Evolutionary conservation across 37 sponge, comb jelly and placozoan species (phyloP), one percentile per base, ranked within the genome.

Genomic region (Hormiphora californensis): DNA sequence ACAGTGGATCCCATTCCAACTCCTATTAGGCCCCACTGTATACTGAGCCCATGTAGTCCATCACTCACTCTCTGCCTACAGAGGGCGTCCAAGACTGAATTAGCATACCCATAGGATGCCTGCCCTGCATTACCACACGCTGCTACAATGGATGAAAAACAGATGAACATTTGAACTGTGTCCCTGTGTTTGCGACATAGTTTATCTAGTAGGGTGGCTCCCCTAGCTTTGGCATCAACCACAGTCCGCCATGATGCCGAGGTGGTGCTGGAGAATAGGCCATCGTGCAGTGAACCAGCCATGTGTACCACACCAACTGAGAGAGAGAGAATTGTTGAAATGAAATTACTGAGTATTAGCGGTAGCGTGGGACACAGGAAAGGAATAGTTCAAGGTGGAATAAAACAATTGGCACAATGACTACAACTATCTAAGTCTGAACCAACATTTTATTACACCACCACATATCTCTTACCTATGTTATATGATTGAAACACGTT

Each of bases 101-200:
- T 65, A 21, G 68, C 68, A 21, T 21, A 65, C 37, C 68, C 68
- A 35, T 65, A 65, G 35, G 68, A 27, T 17, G 27, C 7, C 68
- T 65, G 68, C 21, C 68, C 68, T 36, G 68, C 68, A 35, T 65
- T 65, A 36, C 68, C 68, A 65, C 31, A 65, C 38, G 68, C 68
- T 32, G 68, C 68, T 4, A 65, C 68, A 21, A 65, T 65, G 5
- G 68, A 65, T 36, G 68, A 65, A 19, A 65, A 65, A 19, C 68
- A 65, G 34, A 65, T 39, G 34, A 65, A 65, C 17, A 21, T 32
- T 28, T 31, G 1, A 5, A 65, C 25, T 28, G 31, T 36, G 21
- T 65, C 35, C 7, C 7, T 7, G 5, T 9, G 12, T 39, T 35
- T 3, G 11, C 68, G 12, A 35, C 35, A 36, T 21, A 35, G 11